These are phyloP conservation scores for Odontophorus gujanensis DNA, from an alignment of 2,113 vertebrate genomes.

Conservation along the genomic window DNA sequence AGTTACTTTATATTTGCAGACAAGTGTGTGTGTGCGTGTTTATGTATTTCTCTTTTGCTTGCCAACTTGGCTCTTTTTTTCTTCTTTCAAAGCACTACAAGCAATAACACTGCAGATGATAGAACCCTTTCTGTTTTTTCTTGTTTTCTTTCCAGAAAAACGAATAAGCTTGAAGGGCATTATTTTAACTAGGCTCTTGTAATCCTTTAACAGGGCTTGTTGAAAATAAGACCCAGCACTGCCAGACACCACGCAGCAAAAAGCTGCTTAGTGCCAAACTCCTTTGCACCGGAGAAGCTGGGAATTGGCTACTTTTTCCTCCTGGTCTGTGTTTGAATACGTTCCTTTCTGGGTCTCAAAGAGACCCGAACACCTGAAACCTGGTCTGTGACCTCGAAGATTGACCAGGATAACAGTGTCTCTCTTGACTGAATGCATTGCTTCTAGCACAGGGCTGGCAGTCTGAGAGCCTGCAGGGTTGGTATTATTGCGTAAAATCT, in stretches of 20 bases:
- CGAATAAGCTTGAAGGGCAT: conserved; percentile 51
- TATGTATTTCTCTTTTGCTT: conserved; percentile 24
- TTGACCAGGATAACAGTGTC: neutral
- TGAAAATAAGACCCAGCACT: conserved; percentile 43
- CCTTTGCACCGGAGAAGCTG: neutral
- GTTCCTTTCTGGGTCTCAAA: neutral
- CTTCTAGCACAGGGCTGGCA: neutral
- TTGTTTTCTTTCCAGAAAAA: conserved; percentile 14
- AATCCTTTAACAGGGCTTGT: conserved; percentile 53
- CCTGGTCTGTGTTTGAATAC: neutral
- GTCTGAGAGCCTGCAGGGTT: neutral
- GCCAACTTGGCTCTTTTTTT: conserved; percentile 25
- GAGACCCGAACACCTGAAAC: neutral
- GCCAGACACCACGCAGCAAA: conserved; percentile 21
- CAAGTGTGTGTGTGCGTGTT: neutral
- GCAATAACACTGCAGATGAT: conserved; percentile 17
- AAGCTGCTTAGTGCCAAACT: conserved; percentile 56
- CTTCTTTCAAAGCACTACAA: conserved; percentile 30
- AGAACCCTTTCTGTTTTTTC: conserved; percentile 38
- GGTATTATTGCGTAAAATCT: neutral
- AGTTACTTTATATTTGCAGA: conserved; percentile 43
- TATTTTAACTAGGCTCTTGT: conserved; percentile 62
- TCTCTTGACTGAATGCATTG: rapidly evolving
- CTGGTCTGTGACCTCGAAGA: neutral
- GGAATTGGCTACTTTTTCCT: neutral